These are phyloP conservation scores for rat (Rattus norvegicus) DNA, from an alignment of 2,113 vertebrate species.

Conservation along the genomic window DNA sequence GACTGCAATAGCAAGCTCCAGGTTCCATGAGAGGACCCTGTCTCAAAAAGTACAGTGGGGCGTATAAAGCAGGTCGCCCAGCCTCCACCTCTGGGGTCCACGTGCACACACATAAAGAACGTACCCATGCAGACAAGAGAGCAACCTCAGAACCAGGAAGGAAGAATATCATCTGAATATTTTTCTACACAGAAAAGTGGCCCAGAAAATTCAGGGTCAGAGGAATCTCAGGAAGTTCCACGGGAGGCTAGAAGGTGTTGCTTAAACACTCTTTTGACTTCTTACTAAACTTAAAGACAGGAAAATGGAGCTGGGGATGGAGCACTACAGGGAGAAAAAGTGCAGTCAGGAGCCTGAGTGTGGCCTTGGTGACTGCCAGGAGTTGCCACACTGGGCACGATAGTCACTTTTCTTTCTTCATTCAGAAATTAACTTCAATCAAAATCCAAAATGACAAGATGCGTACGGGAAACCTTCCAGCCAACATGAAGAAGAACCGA, in stretches of 20 bases:
- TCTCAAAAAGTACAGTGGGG: background rate
- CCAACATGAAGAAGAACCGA: conserved; percentile 99
- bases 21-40: background rate
- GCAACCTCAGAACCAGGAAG: background rate
- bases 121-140: background rate
- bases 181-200: background rate
- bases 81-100: background rate
- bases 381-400: background rate
- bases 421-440: conserved; percentile 97
- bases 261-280: conserved; percentile 10
- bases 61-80: background rate
- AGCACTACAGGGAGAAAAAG: background rate
- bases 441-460: conserved; percentile 99
- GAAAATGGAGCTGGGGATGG: background rate
- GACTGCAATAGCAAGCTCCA: background rate
- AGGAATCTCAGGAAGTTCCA: background rate
- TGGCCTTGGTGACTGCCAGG: background rate
- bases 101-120: background rate
- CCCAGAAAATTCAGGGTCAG: background rate
- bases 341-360: background rate
- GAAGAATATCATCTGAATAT: background rate
- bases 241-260: background rate
- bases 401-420: conserved; percentile 40
- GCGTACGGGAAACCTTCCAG: conserved; percentile 97
- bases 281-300: conserved; percentile 9